Evolutionary conservation across 2,797 vertebrate genomes (phyloP), one percentile per base, ranked within the genome.

Genomic region (Aeoliscus strigatus): DNA sequence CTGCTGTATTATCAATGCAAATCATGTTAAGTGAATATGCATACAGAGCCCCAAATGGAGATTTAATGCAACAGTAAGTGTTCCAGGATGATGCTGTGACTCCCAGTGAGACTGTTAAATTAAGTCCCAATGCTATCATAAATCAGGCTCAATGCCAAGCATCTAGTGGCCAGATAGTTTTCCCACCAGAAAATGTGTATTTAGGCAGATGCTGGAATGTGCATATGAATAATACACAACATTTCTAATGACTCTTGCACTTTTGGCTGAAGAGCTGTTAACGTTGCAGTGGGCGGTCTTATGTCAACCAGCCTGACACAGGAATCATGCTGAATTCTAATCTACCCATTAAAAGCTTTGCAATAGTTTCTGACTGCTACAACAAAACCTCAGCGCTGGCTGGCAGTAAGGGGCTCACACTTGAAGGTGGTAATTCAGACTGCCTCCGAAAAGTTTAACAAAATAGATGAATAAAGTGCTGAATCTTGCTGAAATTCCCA

Each of bases 31-130:
- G 56, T 76, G 32, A 74, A 83, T 70, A 70, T 78, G 76, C 55
- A 73, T 60, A 58, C 55, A 52, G 61, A 84, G 60, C 50, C 49
- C 32, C 29, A 27, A 60, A 65, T 60, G 59, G 67, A 84, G 67
- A 84, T 85, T 79, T 79, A 77, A 79, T 57, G 49, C 36, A 54
- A 60, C 60, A 72, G 52, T 75, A 75, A 81, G 61, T 79, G 61
- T 64, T 80, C 54, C 69, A 44, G 33, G 52, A 65, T 55, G 66
- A 61, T 42, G 21, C 47, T 35, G 23, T 40, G 56, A 58, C 54
- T 44, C 40, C 36, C 45, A 59, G 34, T 66, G 39, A 65, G 70
- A 77, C 68, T 70, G 64, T 70, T 62, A 70, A 81, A 80, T 82
- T 54, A 79, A 73, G 69, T 78, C 60, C 49, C 46, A 35, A 14